phyloP scores from a whole-genome alignment of 2,113 vertebrate species.

The Procapra przewalskii region DNA sequence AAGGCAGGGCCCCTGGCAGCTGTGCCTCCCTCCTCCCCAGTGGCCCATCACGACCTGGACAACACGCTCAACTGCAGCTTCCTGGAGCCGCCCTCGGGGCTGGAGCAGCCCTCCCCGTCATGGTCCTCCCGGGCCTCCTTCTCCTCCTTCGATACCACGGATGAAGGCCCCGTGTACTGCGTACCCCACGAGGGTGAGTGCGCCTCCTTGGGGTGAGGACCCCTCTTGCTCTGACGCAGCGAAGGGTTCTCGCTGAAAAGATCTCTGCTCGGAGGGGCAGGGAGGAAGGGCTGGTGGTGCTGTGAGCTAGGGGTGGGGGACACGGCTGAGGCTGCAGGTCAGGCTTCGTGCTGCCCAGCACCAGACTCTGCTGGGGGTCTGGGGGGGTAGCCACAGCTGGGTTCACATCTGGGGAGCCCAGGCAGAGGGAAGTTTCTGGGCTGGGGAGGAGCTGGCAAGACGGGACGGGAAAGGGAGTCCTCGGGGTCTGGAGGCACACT shows the following conservation, averaged over 20 bases:
- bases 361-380: not conserved
- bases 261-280: not conserved
- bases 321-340: not conserved
- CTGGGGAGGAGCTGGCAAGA: not conserved
- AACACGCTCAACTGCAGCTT: constrained; percentile 98
- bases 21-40: constrained; percentile 74
- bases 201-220: not conserved
- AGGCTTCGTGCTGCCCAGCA: not conserved
- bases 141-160: constrained; percentile 95
- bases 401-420: not conserved
- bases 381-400: not conserved
- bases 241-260: not conserved
- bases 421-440: not conserved
- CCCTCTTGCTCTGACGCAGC: not conserved
- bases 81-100: constrained; percentile 89
- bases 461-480: not conserved
- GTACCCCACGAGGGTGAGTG: constrained; percentile 96
- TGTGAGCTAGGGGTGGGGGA: not conserved
- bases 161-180: constrained; percentile 95
- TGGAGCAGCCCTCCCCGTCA: constrained; percentile 93
- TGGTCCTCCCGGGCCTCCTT: constrained; percentile 98
- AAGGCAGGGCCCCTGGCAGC: not conserved
- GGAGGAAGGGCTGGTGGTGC: not conserved
- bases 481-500: not conserved
- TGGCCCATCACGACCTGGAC: constrained; percentile 95